Conservation (phyloP, 2,113 vertebrate genomes). For the Apodemus sylvaticus region DNA sequence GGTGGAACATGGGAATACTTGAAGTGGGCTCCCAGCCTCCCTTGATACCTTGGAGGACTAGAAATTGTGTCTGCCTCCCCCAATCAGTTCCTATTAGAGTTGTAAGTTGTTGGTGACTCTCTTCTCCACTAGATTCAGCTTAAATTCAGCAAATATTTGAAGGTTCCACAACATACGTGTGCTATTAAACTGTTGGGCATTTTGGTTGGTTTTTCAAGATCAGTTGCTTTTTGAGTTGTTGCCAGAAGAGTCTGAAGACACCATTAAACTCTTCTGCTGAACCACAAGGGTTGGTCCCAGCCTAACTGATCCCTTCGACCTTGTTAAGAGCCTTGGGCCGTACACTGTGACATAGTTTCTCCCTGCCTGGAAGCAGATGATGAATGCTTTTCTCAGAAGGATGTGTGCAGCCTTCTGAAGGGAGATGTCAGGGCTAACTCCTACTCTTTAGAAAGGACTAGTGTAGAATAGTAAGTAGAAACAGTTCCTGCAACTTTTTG, state of each 20-base stretch:
- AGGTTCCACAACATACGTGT: slow-evolving; percentile 24
- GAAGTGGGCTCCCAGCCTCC: neutral
- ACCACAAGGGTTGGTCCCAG: neutral
- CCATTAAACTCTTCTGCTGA: neutral
- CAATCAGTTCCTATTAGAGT: neutral
- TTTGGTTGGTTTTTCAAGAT: slow-evolving; percentile 57
- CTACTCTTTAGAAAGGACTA: neutral
- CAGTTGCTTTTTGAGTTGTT: neutral
- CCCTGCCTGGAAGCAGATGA: neutral
- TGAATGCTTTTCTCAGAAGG: neutral
- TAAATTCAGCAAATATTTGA: neutral
- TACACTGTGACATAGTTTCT: neutral
- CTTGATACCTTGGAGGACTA: neutral
- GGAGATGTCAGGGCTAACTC: neutral
- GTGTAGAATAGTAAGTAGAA: neutral
- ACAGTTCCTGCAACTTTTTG: neutral
- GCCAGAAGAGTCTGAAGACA: neutral
- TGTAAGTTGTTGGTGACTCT: neutral
- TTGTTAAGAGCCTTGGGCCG: neutral
- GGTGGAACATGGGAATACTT: neutral
- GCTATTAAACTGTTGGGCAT: neutral
- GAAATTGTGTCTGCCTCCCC: neutral
- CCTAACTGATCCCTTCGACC: neutral
- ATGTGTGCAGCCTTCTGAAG: neutral
- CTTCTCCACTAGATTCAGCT: neutral